Evolutionary conservation across 2,888 invertebrate species (phyloP), one percentile per base, ranked within the genome.

Genomic region (Gortyna flavago): DNA sequence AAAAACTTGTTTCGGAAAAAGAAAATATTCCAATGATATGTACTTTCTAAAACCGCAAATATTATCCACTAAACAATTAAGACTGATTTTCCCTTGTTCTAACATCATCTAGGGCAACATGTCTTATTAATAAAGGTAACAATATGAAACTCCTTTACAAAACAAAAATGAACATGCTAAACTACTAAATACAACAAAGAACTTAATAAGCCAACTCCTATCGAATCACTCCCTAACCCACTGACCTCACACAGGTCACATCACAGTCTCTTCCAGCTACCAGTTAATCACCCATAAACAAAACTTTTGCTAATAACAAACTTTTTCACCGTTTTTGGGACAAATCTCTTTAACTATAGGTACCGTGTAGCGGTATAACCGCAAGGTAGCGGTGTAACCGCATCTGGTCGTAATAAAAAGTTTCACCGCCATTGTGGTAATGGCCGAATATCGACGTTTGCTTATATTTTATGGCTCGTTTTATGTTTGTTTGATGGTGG

Each of bases 281-380:
- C 61, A 65, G 82, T 84, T 88, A 87, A 88, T 85, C 81, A 85
- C 75, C 59, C 41, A 51, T 65, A 66, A 77, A 67, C 44, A n/a
- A 11, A 92, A 91, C 83, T 92, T 91, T 86, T 76, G 73, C 87
- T 87, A 91, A 92, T 92, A 91, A 89, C 76, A 88, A 93, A 93
- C 90, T 92, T 92, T 92, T 87, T 81, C 80, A 80, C n/a, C 66
- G 71, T 80, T 85, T 85, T 92, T 89, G 92, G 92, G 87, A 88
- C 89, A 86, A 89, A 91, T 90, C 91, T 91, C 86, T 88, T 87
- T 84, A 89, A 83, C 75, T 80, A 81, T 81, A 25, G 25, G 51
- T 54, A 84, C 89, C 89, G n/a, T n/a, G n/a, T n/a, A n/a, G n/a
- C n/a, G n/a, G n/a, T n/a, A n/a, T n/a, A n/a, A n/a, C n/a, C n/a